Conservation (phyloP, 1,140 invertebrate species). For the Zaprionus lachaisei region DNA sequence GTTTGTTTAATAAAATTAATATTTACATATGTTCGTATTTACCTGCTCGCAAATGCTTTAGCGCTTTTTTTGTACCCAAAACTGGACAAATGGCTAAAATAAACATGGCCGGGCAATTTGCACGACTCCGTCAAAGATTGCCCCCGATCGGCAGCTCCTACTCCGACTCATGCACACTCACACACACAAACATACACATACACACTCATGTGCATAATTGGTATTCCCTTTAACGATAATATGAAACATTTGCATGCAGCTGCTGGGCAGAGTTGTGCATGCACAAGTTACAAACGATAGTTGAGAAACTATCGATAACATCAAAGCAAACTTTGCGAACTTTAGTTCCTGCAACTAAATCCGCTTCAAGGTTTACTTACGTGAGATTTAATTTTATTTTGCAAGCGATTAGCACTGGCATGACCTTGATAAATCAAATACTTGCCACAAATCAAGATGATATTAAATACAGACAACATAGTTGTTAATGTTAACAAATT, state of each 20-base stretch:
- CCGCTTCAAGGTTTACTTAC: not conserved
- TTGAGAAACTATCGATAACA: constrained; percentile 2
- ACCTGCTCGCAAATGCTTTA: constrained; percentile 44
- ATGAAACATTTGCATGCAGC: not conserved
- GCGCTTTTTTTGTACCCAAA: constrained; percentile 50
- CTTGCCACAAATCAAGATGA: not conserved
- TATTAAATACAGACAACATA: not conserved
- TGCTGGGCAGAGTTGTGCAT: not conserved
- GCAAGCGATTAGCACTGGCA: not conserved
- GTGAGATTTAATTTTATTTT: not conserved
- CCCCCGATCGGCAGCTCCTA: constrained; percentile 16
- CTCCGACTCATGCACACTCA: constrained; percentile 28
- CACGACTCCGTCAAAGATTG: constrained; percentile 58
- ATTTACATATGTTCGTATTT: constrained; percentile 82
- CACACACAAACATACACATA: constrained; percentile 8
- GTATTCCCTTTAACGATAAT: constrained; percentile 20
- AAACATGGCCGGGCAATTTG: constrained; percentile 74
- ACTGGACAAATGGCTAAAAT: constrained; percentile 71
- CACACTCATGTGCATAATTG: not conserved
- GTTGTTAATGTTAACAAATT: not conserved
- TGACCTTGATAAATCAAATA: not conserved
- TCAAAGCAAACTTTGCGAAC: not conserved
- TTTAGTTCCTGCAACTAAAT: not conserved
- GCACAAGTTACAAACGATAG: constrained; percentile 1
- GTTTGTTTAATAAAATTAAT: constrained; percentile 83